Evolutionary conservation across 2,113 vertebrate species (phyloP).

Genomic region (Tursiops truncatus): DNA sequence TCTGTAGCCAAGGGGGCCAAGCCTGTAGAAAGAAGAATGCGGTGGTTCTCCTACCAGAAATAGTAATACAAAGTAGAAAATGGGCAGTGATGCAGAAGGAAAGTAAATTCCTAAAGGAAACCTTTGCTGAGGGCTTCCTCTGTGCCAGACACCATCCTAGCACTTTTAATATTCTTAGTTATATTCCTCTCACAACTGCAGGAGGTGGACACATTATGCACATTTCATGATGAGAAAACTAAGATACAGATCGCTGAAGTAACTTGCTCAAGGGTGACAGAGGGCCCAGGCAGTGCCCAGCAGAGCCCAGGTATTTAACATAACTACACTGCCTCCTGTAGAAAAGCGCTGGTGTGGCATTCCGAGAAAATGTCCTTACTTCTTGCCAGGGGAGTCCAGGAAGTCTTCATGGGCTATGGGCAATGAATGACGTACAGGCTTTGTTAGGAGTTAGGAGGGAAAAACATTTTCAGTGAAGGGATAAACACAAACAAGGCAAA

Average conservation of each 20-base stretch:
- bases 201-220: neutral
- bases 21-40: neutral
- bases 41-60: neutral
- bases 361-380: neutral
- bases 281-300: neutral
- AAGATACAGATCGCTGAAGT: neutral
- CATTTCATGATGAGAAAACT: neutral
- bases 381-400: neutral
- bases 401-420: neutral
- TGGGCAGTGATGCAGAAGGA: neutral
- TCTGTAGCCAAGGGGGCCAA: neutral
- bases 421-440: neutral
- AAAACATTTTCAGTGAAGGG: neutral
- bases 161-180: neutral
- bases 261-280: neutral
- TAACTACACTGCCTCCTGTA: too few relatives aligned
- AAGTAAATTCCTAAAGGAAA: neutral
- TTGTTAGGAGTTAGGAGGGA: neutral
- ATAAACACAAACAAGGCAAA: neutral
- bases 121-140: neutral
- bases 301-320: neutral
- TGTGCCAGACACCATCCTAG: neutral
- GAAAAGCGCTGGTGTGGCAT: neutral
- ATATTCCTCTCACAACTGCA: neutral
- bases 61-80: neutral